Percentiles rank a stretch among this genome's conserved stretches.
Conservation (phyloP, 2,797 vertebrate genomes). For the Pseudomugil gertrudae region DNA sequence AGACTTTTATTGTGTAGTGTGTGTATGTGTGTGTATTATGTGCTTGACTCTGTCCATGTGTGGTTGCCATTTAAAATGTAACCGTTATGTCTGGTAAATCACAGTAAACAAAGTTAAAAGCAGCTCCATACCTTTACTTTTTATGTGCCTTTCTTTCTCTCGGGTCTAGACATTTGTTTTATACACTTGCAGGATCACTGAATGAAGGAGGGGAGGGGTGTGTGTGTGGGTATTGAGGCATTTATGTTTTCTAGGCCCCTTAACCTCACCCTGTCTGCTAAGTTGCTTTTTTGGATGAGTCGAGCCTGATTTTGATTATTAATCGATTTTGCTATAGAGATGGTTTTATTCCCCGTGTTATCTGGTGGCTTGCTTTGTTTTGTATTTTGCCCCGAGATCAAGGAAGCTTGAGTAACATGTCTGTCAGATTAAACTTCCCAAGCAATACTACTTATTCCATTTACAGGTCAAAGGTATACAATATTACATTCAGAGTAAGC, state of each 20-base stretch:
- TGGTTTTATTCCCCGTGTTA: not conserved
- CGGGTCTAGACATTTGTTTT: constrained; percentile 54
- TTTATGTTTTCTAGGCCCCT: constrained; percentile 71
- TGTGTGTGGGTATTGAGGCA: constrained; percentile 72
- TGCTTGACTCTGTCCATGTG: constrained; percentile 37
- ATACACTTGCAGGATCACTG: constrained; percentile 66
- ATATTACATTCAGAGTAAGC: constrained; percentile 23
- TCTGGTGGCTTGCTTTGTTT: not conserved
- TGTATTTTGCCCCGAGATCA: too few species aligned
- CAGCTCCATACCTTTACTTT: constrained; percentile 1
- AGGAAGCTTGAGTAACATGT: not conserved
- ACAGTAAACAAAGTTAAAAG: constrained; percentile 57
- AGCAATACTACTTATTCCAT: constrained; percentile 14
- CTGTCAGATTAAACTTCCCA: not conserved
- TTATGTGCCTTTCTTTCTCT: constrained; percentile 17
- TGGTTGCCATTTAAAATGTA: constrained; percentile 55
- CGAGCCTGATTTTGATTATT: constrained; percentile 70
- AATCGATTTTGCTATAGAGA: constrained; percentile 11
- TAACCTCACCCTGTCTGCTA: constrained; percentile 67
- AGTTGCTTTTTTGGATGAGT: constrained; percentile 59
- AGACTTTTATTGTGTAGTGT: constrained; percentile 54
- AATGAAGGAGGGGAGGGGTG: constrained; percentile 64
- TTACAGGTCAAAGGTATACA: constrained; percentile 24
- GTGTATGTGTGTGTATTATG: constrained; percentile 19
- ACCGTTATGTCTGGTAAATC: constrained; percentile 53